Evolutionary conservation across 2,113 vertebrate species (phyloP).

Genomic region (Cryptomyrus ogoouensis): DNA sequence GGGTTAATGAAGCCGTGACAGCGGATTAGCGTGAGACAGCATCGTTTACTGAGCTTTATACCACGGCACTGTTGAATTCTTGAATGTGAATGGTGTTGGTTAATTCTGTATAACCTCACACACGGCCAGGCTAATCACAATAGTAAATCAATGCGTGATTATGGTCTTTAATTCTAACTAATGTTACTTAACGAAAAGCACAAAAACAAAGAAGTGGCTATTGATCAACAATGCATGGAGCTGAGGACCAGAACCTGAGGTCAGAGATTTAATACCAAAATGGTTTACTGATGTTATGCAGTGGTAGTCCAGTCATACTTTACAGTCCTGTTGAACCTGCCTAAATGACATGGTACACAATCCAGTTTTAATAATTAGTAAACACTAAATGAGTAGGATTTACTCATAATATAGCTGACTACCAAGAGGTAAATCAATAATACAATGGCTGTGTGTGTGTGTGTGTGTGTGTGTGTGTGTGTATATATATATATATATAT

Average conservation of each 20-base stretch:
- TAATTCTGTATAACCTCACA: background rate
- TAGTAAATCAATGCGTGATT: background rate
- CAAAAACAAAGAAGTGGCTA: background rate
- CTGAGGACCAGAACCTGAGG: too few relatives aligned
- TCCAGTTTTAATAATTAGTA: too few relatives aligned
- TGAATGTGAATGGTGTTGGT: background rate
- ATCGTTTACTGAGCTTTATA: background rate
- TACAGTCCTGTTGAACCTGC: too few relatives aligned
- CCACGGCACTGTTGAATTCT: background rate
- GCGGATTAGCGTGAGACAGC: background rate
- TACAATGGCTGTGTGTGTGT: too few relatives aligned
- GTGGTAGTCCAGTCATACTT: too few relatives aligned
- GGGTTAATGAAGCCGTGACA: conserved; percentile 8
- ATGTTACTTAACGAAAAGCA: background rate
- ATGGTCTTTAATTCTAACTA: background rate
- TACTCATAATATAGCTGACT: too few relatives aligned
- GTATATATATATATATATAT: too few relatives aligned
- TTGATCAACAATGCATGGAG: background rate
- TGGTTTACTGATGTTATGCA: background rate
- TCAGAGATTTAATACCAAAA: background rate
- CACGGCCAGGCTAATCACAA: background rate
- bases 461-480: too few relatives aligned
- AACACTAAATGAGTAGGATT: too few relatives aligned
- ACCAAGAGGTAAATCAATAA: too few relatives aligned
- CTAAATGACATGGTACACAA: too few relatives aligned